Base-by-base conservation (phyloP, 2,113 vertebrate species). In the Cyanoramphus novaezelandiae region DNA sequence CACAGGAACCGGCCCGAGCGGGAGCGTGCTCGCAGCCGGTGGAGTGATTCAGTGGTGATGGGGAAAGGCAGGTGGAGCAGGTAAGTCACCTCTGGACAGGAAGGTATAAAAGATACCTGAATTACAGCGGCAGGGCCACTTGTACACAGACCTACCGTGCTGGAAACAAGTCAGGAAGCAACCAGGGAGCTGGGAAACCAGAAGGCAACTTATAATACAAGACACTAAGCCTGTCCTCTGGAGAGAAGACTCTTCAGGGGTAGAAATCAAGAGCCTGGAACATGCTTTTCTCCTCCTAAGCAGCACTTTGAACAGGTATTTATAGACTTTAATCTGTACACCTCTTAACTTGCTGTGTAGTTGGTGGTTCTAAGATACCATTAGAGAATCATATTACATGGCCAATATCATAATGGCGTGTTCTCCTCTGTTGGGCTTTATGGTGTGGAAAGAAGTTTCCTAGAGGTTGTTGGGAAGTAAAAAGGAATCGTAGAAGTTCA, bases 41-140 rank as follows among this genome's bases (percentile, higher is more conserved):
- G 62, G 49, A 35, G 13, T 94, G 96, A 96, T 82, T 76, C 94
- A 92, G 59, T 5, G 82, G 13, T 16, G 69, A 69, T 80, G 87
- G 93, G 91, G 83, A 70, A 27, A 68, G 94, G 85, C 97, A 83
- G 96, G 97, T 95, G 95, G 92, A 82, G 93, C 92, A 92, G 93
- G 96, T 92, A 89, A 82, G 59, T 88, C 95, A 96, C 95, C 95
- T 90, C 83, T 3, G 41, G 83, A 55, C 91, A 82, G 93, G 96
- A 90, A 88, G 95, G 82, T 95, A 97, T 95, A 97, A 96, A 95
- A 95, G 95, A 82, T 43, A 82, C 94, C 16, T 33, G 57, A 35
- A 25, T 62, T 31, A 52, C 79, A 35, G 55, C 17, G 7, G 44
- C 39, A 2, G 55, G 52, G 91, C 76, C 94, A 94, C 85, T 93